Base-by-base conservation (phyloP, 1,140 invertebrate species). In the Arion vulgaris region DNA sequence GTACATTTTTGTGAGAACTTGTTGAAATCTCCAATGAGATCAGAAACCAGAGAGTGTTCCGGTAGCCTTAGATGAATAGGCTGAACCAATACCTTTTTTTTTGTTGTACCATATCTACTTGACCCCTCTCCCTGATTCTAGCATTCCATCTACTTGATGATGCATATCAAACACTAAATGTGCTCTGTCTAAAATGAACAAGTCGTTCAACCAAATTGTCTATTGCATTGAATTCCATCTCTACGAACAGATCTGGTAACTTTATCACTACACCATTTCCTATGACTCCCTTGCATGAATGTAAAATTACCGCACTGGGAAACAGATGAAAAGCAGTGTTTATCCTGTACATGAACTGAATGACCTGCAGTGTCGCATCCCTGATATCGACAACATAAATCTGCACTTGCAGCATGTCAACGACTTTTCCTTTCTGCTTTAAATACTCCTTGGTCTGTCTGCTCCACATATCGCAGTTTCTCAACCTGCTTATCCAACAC, bases 281-380 rank as follows among this genome's bases (percentile, higher is more conserved):
- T 98, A 90, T 94, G 73, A 99, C 94, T 77, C 97, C 98, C 89
- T 94, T 95, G 93, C 97, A 93, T 97, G 95, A 94, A 83, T 95
- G 94, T 83, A 98, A 97, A 84, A 99, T 97, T 87, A 99, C 97
- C 81, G 98, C 98, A 93, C 97, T 98, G 49, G 98, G 99, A 72
- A 99, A 93, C 71, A 99, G 94, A 93, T 99, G 99, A 91, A 99
- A 99, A 93, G 98, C 97, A 99, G 93, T 97, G 96, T 69, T 95
- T 95, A 84, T 96, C 96, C 89, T 97, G 95, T 77, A 98, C 97
- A 34, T 99, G 97, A 68, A 99, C 98, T 5, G 98, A 99, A 93
- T 99, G 99, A 38, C 99, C 99, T 84, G 99, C 99, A 95, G 99
- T 99, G 94, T 99, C 99, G 78, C 99, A 99, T 85, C 99, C 99